A percentile compares a stretch with the other conserved stretches of the same genome.
These are phyloP conservation scores for Heliconius himera DNA, from an alignment of 1,140 invertebrate species.

Conservation along the genomic window DNA sequence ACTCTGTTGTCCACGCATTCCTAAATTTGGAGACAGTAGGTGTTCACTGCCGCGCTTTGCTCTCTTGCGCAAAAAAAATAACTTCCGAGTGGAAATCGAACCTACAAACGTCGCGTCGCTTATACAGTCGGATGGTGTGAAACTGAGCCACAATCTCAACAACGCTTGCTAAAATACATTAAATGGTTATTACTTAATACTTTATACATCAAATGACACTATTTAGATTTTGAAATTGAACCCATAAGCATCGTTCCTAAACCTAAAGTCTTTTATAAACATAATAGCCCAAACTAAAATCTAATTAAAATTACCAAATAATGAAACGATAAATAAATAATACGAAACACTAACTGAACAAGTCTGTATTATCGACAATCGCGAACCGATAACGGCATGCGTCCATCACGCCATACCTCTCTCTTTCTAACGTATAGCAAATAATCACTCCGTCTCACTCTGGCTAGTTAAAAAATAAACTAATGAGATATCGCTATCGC, in stretches of 20 bases:
- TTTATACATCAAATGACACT: too few species aligned
- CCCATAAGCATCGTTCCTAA: background rate
- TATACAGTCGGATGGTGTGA: too few species aligned
- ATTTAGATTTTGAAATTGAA: background rate
- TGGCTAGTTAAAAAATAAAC: constrained; percentile 56
- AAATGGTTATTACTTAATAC: too few species aligned
- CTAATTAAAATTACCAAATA: constrained; percentile 7
- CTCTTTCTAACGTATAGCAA: constrained; percentile 40
- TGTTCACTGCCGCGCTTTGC: too few species aligned
- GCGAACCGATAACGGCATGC: constrained; percentile 46
- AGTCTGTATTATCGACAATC: constrained; percentile 46
- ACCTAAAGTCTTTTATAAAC: background rate
- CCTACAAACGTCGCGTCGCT: too few species aligned
- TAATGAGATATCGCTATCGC: constrained; percentile 58
- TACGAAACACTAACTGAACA: background rate
- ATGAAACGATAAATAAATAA: constrained; percentile 6
- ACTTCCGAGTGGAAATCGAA: too few species aligned
- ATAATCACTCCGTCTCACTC: constrained; percentile 45
- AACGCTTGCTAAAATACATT: too few species aligned
- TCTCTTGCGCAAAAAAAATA: too few species aligned
- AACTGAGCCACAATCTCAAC: too few species aligned
- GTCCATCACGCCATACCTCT: constrained; percentile 53
- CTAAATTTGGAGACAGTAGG: too few species aligned
- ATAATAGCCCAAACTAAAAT: background rate
- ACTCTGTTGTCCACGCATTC: too few species aligned